Conservation (phyloP, 1,140 invertebrate genomes). For the Drosophila oshimai region DNA sequence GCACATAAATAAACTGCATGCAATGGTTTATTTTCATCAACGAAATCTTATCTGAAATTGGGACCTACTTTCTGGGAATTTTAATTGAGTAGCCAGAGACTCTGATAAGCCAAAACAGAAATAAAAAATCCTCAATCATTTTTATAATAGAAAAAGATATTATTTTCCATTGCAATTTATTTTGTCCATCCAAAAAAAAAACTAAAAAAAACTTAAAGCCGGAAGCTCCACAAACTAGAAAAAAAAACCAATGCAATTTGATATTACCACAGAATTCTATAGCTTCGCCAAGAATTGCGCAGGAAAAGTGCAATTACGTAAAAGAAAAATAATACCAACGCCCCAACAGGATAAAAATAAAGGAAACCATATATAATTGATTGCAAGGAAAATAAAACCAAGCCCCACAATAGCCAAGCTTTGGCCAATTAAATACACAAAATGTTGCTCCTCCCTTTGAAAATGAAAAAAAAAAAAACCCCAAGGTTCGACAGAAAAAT, state of each 20-base stretch:
- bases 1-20: not conserved
- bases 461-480: not conserved
- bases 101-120: constrained; percentile 7
- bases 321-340: not conserved
- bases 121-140: no score
- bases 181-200: no score
- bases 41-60: constrained; percentile 12
- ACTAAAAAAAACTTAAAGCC: no score
- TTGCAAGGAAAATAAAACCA: not conserved
- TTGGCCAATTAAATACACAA: not conserved
- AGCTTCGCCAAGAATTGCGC: not conserved
- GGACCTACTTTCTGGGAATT: constrained; percentile 1
- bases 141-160: no score
- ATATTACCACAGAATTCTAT: no score
- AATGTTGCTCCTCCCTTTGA: no score
- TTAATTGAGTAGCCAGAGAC: constrained; percentile 1
- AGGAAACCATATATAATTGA: not conserved
- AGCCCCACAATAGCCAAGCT: not conserved
- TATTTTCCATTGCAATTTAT: not conserved
- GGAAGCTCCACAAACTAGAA: not conserved
- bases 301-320: not conserved
- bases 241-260: not conserved
- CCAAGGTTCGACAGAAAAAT: not conserved
- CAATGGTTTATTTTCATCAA: constrained; percentile 1
- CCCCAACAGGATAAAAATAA: not conserved